These are phyloP conservation scores for Drosophila mauritiana DNA, from an alignment of 1,140 invertebrate genomes.

Conservation along the genomic window DNA sequence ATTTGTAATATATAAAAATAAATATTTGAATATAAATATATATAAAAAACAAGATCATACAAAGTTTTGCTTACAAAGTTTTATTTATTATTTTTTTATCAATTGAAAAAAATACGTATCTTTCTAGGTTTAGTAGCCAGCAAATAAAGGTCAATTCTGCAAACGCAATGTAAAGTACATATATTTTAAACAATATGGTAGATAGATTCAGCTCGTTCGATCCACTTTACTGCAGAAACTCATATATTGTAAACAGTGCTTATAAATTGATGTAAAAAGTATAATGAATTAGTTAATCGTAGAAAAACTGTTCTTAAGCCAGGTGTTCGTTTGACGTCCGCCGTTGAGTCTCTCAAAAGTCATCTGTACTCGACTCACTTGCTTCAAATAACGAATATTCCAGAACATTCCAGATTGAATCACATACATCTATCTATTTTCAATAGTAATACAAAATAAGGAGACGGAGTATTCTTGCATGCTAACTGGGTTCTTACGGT, in stretches of 20 bases:
- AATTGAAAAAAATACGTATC: too few relatives aligned
- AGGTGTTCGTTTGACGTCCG: not conserved
- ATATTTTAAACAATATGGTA: too few relatives aligned
- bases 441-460: slow-evolving; percentile 50
- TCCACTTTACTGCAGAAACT: not conserved
- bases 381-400: not conserved
- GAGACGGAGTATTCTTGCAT: slow-evolving; percentile 37
- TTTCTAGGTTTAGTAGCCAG: too few relatives aligned
- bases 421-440: slow-evolving; percentile 52
- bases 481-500: slow-evolving; percentile 22
- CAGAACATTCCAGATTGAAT: slow-evolving; percentile 1
- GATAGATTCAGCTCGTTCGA: not conserved
- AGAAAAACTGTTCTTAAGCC: not conserved
- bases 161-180: too few relatives aligned
- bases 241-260: not conserved
- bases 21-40: too few relatives aligned
- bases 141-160: too few relatives aligned
- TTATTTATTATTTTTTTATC: too few relatives aligned
- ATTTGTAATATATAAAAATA: too few relatives aligned
- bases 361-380: not conserved
- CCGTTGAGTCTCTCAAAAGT: not conserved
- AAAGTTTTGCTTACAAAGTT: too few relatives aligned
- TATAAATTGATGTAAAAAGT: not conserved
- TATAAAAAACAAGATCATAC: too few relatives aligned
- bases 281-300: not conserved